Base-by-base conservation (phyloP, 1,140 invertebrate species). In the Glomeris maerens region DNA sequence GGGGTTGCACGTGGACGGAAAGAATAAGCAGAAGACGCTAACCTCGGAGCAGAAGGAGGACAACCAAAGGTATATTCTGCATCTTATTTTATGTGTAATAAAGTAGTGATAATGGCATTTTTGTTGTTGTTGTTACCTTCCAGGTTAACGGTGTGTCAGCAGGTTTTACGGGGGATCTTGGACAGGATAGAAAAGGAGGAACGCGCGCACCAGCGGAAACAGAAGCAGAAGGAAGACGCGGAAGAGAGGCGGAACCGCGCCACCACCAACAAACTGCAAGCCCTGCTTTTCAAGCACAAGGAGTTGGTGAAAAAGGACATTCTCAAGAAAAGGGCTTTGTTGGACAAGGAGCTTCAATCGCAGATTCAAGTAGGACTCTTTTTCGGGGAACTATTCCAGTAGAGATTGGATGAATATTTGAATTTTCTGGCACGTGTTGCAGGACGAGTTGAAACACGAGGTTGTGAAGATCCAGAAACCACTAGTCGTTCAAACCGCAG, bases 241-340 rank as follows among this genome's bases (percentile, higher is more conserved):
- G 64, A 67, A 49, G 64, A 70, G 55, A 63, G 64, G 55, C 61
- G 65, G 52, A 63, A 64, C 38, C 56, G 64, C 44, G 51, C 65
- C 3, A 57, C 57, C 23, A 55, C 59, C 17, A 59, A 57, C n/a
- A 67, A 66, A 56, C 56, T 64, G 26, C 62, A 66, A 45, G 56
- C 59, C 27, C 50, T 64, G 13, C 62, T 91, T 20, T 82, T 80
- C 63, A 77, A 83, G 55, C 88, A 95, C 53, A 94, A 92, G 62
- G 90, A 94, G 64, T 67, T 83, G 53, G 74, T 96, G 20, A 94
- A 94, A 65, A 92, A 91, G 61, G 90, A 93, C 59, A 94, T 95
- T 50, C 74, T 91, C 29, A 86, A 88, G 58, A 93, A 93, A 64
- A 71, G 90, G 57, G 83, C 82, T 2, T 65, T 91, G 2, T 74